A percentile compares a stretch with the other conserved stretches of the same genome.
These are phyloP conservation scores for Scaptomyza tumidula DNA, from an alignment of 2,888 invertebrate species.

Conservation along the genomic window DNA sequence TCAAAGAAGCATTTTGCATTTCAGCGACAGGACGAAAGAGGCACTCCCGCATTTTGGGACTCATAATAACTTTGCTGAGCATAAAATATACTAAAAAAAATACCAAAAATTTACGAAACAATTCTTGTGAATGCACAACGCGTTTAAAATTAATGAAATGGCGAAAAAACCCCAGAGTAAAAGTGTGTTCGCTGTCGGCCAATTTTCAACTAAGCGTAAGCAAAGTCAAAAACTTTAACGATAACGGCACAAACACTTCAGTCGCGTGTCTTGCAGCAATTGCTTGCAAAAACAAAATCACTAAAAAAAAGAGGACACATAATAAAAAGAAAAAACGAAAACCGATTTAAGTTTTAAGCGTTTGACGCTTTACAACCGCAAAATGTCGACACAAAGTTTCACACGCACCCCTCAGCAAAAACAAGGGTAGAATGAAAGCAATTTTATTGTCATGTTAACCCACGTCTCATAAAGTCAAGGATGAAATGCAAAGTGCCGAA, in stretches of 20 bases:
- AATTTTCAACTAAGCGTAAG: constrained; percentile 17
- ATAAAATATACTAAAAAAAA: neutral
- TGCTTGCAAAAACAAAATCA: constrained; percentile 17
- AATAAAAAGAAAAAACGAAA: constrained; percentile 31
- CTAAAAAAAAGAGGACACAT: constrained; percentile 15
- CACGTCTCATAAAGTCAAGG: constrained; percentile 75
- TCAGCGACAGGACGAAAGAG: constrained; percentile 10
- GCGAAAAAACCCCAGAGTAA: neutral
- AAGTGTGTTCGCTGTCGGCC: constrained; percentile 9
- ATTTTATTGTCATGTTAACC: constrained; percentile 69
- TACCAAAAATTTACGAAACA: constrained; percentile 48
- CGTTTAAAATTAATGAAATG: constrained; percentile 35
- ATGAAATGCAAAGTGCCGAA: constrained; percentile 75
- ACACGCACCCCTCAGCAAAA: constrained; percentile 45
- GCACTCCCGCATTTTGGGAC: constrained; percentile 16
- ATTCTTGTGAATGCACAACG: constrained; percentile 36
- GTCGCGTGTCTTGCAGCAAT: constrained; percentile 24
- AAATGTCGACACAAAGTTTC: constrained; percentile 76
- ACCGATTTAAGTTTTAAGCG: constrained; percentile 78
- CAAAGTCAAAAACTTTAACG: constrained; percentile 45
- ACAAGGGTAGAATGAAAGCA: constrained; percentile 21
- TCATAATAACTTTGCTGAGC: constrained; percentile 2
- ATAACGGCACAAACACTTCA: constrained; percentile 56
- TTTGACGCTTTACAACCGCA: constrained; percentile 77
- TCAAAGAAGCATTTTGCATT: constrained; percentile 63